phyloP scores from a whole-genome alignment of 2,888 invertebrate species.

The Bellardia bayeri region DNA sequence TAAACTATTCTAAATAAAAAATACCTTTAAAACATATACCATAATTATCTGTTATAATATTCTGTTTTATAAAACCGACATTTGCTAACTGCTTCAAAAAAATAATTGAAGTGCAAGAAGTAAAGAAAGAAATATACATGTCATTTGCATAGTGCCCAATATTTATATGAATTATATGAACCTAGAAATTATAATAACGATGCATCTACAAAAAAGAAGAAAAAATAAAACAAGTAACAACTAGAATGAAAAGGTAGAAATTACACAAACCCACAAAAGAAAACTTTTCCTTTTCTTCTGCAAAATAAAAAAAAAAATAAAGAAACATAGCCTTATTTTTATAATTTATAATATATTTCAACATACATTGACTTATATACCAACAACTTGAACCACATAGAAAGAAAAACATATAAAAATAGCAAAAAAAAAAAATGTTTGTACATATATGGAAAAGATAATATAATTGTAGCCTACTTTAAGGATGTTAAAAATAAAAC shows the following conservation, averaged over 20 bases:
- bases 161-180: neutral
- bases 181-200: slow-evolving; percentile 9
- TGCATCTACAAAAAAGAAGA: neutral
- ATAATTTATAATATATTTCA: slow-evolving; percentile 1
- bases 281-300: neutral
- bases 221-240: neutral
- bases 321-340: slow-evolving; percentile 32
- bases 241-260: neutral
- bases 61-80: neutral
- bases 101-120: neutral
- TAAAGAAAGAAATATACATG: neutral
- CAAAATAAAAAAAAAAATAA: neutral
- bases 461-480: slow-evolving; percentile 53
- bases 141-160: neutral
- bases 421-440: neutral
- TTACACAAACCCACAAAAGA: neutral
- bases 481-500: slow-evolving; percentile 25
- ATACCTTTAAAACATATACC: neutral
- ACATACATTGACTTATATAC: neutral
- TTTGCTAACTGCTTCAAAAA: neutral
- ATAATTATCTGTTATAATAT: neutral
- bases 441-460: neutral
- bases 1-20: too few relatives aligned
- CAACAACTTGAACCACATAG: slow-evolving; percentile 12
- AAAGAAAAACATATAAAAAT: slow-evolving; percentile 24